phyloP scores from a whole-genome alignment of 2,797 vertebrate genomes.

The Poliocrania exsul region DNA sequence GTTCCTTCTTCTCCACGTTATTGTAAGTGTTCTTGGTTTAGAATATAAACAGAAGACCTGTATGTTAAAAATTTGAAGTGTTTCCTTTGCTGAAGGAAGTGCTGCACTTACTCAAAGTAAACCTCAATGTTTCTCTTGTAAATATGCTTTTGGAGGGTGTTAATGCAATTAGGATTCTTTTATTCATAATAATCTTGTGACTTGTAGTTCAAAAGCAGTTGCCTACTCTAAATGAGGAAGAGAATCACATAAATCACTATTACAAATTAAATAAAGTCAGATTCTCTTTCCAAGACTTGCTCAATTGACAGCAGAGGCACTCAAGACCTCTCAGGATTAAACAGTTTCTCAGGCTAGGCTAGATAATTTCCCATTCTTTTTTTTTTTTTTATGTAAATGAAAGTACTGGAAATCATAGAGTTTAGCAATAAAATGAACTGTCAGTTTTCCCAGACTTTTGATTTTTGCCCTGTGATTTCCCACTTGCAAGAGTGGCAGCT shows the following conservation, averaged over 20 bases:
- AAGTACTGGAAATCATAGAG: neutral
- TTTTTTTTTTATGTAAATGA: neutral
- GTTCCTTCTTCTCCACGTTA: neutral
- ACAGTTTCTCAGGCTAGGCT: neutral
- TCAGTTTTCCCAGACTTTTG: neutral
- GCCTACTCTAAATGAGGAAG: neutral
- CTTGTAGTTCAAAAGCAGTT: conserved; percentile 2
- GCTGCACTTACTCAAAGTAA: neutral
- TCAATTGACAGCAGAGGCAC: neutral
- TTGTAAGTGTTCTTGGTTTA: neutral
- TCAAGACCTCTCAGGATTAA: neutral
- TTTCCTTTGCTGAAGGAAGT: neutral
- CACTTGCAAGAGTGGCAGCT: neutral
- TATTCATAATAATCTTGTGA: neutral
- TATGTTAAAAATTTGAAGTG: neutral
- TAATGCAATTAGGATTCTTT: conserved; percentile 27
- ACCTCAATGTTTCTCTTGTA: neutral
- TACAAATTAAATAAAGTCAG: neutral
- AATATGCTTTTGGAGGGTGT: neutral
- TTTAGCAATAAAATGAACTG: neutral
- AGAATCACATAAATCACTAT: neutral
- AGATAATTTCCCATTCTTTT: neutral
- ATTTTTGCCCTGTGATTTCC: neutral
- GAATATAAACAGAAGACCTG: neutral
- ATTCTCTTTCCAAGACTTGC: neutral